These are phyloP conservation scores for Mellivora capensis DNA, from an alignment of 2,113 vertebrate species.

Conservation along the genomic window DNA sequence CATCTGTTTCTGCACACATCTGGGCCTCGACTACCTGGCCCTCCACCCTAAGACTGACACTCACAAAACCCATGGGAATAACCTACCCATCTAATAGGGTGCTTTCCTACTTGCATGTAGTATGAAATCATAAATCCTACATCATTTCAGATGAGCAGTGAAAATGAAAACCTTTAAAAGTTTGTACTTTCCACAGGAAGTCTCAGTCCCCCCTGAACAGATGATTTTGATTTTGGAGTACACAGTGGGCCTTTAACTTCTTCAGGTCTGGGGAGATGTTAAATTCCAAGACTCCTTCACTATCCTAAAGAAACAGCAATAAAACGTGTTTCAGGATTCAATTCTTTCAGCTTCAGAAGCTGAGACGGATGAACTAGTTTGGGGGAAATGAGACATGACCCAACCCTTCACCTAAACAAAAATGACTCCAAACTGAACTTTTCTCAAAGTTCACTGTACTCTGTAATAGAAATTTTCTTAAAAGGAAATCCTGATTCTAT, in stretches of 20 bases:
- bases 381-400: slow-evolving; percentile 39
- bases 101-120: slow-evolving; percentile 31
- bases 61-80: slow-evolving; percentile 28
- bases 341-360: slow-evolving; percentile 51
- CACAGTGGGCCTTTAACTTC: slow-evolving; percentile 66
- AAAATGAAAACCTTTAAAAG: slow-evolving; percentile 70
- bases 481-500: background rate
- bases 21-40: background rate
- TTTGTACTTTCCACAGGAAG: slow-evolving; percentile 72
- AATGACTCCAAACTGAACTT: slow-evolving; percentile 39
- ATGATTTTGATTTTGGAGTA: slow-evolving; percentile 74
- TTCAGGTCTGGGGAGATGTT: slow-evolving; percentile 50
- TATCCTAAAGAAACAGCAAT: slow-evolving; percentile 70
- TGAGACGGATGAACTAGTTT: slow-evolving; percentile 48
- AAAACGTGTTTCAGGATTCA: slow-evolving; percentile 61
- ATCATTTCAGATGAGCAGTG: slow-evolving; percentile 65
- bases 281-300: slow-evolving; percentile 64
- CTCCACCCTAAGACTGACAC: background rate
- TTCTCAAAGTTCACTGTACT: slow-evolving; percentile 17
- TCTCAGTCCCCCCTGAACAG: slow-evolving; percentile 51
- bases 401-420: slow-evolving; percentile 47
- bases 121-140: slow-evolving; percentile 58
- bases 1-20: slow-evolving; percentile 39
- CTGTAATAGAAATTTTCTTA: background rate
- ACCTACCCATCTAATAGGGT: background rate